Base-by-base conservation (phyloP, 2,888 invertebrate genomes). In the Marasmarcha lunaedactyla region DNA sequence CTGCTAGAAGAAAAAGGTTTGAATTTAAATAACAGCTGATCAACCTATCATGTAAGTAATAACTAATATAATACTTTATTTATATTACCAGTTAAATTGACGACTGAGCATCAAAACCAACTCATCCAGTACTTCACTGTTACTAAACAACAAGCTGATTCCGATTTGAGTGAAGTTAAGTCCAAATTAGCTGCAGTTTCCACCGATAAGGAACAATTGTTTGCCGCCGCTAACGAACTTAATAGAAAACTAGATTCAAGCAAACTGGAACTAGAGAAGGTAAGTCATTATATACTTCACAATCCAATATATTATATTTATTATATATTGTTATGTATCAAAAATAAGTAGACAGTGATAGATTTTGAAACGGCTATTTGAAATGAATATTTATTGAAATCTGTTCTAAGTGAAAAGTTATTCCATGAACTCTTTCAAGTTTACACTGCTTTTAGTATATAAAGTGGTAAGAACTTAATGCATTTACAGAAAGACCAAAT, bases 401-500 rank as follows among this genome's bases (percentile, higher is more conserved):
- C n/a, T n/a, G n/a, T n/a, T n/a, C n/a, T n/a, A n/a, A n/a, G n/a
- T n/a, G n/a, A n/a, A n/a, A n/a, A n/a, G n/a, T n/a, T n/a, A n/a
- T n/a, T n/a, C n/a, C n/a, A n/a, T n/a, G n/a, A n/a, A n/a, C n/a
- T n/a, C n/a, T n/a, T n/a, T n/a, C n/a, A n/a, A n/a, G n/a, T n/a
- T n/a, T n/a, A n/a, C n/a, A n/a, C n/a, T n/a, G n/a, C n/a, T n/a
- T n/a, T n/a, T n/a, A n/a, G n/a, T n/a, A n/a, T n/a, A n/a, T n/a
- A n/a, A n/a, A n/a, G n/a, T n/a, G n/a, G n/a, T n/a, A n/a, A n/a
- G n/a, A n/a, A n/a, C n/a, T n/a, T n/a, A n/a, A n/a, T n/a, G n/a
- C n/a, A n/a, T n/a, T n/a, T 47, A 12, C 45, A 67, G 67, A 65
- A 57, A 50, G 60, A 63, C 2, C 51, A 59, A 40, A 48, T 46